Percentiles rank a stretch among this genome's conserved stretches.
These are phyloP conservation scores for Glossosoma conforme DNA, from an alignment of 1,140 invertebrate species.

Conservation along the genomic window DNA sequence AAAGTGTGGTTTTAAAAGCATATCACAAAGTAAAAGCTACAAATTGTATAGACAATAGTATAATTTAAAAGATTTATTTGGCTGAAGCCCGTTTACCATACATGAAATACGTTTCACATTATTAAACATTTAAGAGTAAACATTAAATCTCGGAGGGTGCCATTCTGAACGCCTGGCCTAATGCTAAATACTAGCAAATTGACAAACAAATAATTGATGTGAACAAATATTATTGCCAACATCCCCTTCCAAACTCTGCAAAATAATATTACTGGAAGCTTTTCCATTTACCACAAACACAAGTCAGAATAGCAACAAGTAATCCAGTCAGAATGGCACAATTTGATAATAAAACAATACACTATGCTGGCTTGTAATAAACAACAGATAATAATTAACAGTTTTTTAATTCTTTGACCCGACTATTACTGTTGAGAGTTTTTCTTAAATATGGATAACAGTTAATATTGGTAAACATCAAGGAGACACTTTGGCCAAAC, in stretches of 20 bases:
- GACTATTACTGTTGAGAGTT: constrained; percentile 2
- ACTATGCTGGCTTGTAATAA: constrained; percentile 3
- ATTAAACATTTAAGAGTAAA: constrained; percentile 27
- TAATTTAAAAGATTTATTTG: constrained; percentile 25
- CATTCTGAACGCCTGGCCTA: constrained; percentile 23
- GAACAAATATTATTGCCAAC: too few species aligned
- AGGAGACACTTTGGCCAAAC: constrained; percentile 16
- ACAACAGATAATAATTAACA: constrained; percentile 12
- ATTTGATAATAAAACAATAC: background rate
- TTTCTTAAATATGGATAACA: constrained; percentile 9
- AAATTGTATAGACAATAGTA: too few species aligned
- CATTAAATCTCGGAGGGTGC: constrained; percentile 10
- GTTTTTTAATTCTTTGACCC: background rate
- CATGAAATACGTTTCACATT: constrained; percentile 26
- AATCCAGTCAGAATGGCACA: constrained; percentile 24
- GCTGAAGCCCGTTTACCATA: constrained; percentile 30
- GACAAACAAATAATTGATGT: constrained; percentile 1
- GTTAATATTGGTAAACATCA: constrained; percentile 19
- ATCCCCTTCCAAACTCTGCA: too few species aligned
- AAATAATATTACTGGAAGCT: too few species aligned
- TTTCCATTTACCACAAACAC: too few species aligned
- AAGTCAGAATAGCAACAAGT: too few species aligned
- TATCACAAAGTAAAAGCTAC: too few species aligned
- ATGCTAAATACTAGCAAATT: constrained; percentile 6
- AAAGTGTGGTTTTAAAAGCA: too few species aligned